phyloP scores from a whole-genome alignment of 2,888 invertebrate species.

The Aphelenchoides bicaudatus region DNA sequence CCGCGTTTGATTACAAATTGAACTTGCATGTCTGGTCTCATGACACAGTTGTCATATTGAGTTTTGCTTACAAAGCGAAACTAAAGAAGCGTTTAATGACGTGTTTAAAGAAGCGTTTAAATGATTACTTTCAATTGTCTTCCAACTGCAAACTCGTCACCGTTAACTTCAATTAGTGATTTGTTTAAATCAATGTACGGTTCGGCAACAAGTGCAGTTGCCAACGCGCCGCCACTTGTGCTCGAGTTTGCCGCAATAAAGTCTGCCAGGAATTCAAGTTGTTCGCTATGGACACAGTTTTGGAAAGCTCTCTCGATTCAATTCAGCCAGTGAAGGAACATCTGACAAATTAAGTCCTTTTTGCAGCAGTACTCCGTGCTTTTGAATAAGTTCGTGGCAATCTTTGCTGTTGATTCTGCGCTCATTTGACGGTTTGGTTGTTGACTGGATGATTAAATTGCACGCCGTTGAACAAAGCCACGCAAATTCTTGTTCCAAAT shows the following conservation, averaged over 20 bases:
- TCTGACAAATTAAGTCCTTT: constrained; percentile 77
- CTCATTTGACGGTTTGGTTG: constrained; percentile 20
- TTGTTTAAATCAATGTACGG: constrained; percentile 74
- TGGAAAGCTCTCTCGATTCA: neutral
- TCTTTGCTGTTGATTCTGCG: too few relatives aligned
- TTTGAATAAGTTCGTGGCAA: constrained; percentile 56
- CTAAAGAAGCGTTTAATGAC: neutral
- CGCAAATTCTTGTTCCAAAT: constrained; percentile 51
- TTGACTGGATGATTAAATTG: constrained; percentile 39
- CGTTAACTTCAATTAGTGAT: constrained; percentile 61
- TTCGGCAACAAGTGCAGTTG: constrained; percentile 73
- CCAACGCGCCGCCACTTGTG: constrained; percentile 83
- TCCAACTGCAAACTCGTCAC: constrained; percentile 43
- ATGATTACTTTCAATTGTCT: constrained; percentile 31
- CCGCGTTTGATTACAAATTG: constrained; percentile 5
- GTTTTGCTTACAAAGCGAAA: neutral
- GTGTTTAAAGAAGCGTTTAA: neutral
- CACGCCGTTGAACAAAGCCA: constrained; percentile 55
- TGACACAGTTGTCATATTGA: constrained; percentile 6
- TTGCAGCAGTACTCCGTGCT: constrained; percentile 69
- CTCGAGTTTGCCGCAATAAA: constrained; percentile 67
- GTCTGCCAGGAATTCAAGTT: constrained; percentile 64
- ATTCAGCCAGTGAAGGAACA: constrained; percentile 16
- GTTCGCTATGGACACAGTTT: constrained; percentile 7
- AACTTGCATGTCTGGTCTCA: constrained; percentile 8